Percentiles rank a stretch among this genome's conserved stretches.
Conservation (phyloP, 2,888 invertebrate species). For the Oligia latruncula region DNA sequence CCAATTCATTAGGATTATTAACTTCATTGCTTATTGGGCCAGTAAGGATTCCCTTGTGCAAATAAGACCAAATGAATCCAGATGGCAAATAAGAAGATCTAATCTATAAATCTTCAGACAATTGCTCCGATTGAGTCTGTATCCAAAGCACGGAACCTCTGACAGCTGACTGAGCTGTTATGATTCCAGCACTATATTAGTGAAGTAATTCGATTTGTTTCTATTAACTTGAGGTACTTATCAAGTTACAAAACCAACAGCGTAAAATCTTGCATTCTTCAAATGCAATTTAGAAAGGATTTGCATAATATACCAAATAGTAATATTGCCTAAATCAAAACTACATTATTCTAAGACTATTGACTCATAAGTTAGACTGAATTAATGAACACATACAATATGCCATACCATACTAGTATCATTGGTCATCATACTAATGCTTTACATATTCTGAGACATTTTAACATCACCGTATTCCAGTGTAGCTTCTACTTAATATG, state of each 20-base stretch:
- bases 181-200: background rate
- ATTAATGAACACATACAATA: background rate
- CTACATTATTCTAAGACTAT: background rate
- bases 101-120: background rate
- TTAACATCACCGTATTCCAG: background rate
- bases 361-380: background rate
- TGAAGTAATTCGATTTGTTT: background rate
- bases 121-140: background rate
- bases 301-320: background rate
- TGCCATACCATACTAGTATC: background rate
- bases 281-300: background rate
- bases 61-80: background rate
- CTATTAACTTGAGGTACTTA: background rate
- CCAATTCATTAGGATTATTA: background rate
- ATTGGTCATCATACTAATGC: background rate
- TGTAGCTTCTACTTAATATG: background rate
- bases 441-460: background rate
- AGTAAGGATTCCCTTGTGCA: background rate
- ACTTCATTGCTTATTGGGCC: background rate
- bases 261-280: background rate
- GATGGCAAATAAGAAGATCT: background rate
- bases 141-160: background rate
- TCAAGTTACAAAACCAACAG: background rate
- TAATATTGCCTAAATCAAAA: background rate
- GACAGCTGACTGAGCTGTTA: background rate